A percentile compares a stretch with the other conserved stretches of the same genome.
Conservation (phyloP, 2,797 vertebrate species). For the Megalops cyprinoides region DNA sequence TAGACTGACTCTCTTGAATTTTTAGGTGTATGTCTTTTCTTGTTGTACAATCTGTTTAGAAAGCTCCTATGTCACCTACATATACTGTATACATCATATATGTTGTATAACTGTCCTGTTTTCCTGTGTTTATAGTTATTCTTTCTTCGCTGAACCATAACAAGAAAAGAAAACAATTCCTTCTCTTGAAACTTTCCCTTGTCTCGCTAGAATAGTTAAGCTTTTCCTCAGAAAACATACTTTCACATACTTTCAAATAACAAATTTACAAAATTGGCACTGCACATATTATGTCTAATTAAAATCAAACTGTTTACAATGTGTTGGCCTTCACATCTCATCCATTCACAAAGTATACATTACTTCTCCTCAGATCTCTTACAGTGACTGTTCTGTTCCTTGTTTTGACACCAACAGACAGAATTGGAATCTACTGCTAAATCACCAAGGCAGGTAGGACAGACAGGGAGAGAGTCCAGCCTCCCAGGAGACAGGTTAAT, state of each 20-base stretch:
- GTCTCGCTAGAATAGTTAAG: background rate
- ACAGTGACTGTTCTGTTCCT: background rate
- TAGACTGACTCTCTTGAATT: too few species aligned
- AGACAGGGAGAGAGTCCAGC: constrained; percentile 7
- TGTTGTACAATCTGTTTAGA: too few species aligned
- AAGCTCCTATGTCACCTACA: too few species aligned
- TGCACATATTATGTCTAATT: background rate
- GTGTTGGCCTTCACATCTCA: background rate
- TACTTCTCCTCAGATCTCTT: background rate
- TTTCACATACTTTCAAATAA: too few species aligned
- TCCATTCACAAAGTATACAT: background rate
- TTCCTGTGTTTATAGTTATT: too few species aligned
- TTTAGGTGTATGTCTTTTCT: too few species aligned
- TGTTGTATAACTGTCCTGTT: too few species aligned
- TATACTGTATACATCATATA: too few species aligned
- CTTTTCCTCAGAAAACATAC: background rate
- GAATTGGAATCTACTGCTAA: background rate
- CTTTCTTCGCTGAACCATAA: too few species aligned
- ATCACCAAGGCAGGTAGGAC: background rate
- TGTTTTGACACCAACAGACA: background rate
- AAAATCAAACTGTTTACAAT: too few species aligned
- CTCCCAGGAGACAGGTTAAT: constrained; percentile 7
- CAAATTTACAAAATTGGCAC: background rate
- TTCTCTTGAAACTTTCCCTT: background rate
- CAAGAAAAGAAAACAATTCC: too few species aligned